These are phyloP conservation scores for Guaruba guarouba DNA, from an alignment of 2,113 vertebrate genomes.

Conservation along the genomic window DNA sequence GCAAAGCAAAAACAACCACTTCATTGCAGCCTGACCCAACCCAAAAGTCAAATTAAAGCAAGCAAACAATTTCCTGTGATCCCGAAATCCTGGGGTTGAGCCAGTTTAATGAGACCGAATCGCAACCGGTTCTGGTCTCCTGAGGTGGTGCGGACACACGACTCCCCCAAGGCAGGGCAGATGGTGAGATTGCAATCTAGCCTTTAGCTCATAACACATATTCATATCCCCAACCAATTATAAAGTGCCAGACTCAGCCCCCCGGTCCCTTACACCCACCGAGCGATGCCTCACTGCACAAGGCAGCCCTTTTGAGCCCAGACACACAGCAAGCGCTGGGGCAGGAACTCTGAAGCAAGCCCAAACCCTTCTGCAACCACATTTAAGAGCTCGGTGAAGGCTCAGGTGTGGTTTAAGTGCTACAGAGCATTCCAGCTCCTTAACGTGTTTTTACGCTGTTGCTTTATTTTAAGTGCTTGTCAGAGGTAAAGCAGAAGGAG, in stretches of 20 bases:
- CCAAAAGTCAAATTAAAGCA: neutral
- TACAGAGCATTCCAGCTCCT: neutral
- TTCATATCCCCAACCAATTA: slow-evolving; percentile 28
- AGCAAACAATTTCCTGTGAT: slow-evolving; percentile 34
- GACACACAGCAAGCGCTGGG: neutral
- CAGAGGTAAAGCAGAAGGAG: slow-evolving; percentile 8
- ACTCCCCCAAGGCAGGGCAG: slow-evolving; percentile 15
- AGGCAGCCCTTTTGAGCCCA: neutral
- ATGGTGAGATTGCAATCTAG: slow-evolving; percentile 8
- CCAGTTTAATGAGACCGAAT: slow-evolving; percentile 3
- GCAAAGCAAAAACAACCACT: neutral
- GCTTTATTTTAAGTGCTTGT: neutral
- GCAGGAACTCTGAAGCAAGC: neutral
- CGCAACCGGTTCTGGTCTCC: neutral
- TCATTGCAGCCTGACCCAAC: neutral
- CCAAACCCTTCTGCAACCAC: neutral
- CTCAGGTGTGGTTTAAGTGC: neutral
- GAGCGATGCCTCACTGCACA: rapidly evolving
- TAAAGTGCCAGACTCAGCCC: neutral
- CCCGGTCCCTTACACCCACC: neutral
- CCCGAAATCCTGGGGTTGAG: neutral
- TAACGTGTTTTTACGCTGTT: neutral
- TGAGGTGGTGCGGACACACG: neutral
- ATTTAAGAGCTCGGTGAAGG: neutral
- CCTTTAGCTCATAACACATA: neutral